Base-by-base conservation (phyloP, 2,888 invertebrate species). In the Thymelicus acteon region DNA sequence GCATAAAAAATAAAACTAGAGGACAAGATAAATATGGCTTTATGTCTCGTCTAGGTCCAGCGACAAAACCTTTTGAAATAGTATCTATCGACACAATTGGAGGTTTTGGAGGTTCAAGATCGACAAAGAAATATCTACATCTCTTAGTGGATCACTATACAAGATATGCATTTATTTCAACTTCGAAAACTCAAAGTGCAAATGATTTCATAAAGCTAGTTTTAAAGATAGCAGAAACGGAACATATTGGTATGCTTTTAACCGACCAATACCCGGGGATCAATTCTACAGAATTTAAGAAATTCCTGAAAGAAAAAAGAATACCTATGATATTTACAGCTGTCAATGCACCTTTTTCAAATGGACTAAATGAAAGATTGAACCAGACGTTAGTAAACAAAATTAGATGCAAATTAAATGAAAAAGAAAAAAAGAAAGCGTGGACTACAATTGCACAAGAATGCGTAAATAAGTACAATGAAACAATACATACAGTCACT, bases 271-370 rank as follows among this genome's bases (percentile, higher is more conserved):
- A 60, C 7, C 60, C 60, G 0, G 60, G 60, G 7, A 60, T 60
- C 6, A 60, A 80, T 68, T 77, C 77, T 10, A 75, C 64, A 48
- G 71, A 73, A 65, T 71, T 72, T 15, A 67, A 65, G 52, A 1
- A 54, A 57, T 66, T 74, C 61, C 37, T 75, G 48, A 39, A 73
- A 10, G 24, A 73, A 40, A 54, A 74, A 64, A 12, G 72, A 2
- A 80, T 79, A 73, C 15, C 60, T 24, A 70, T 83, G 48, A 62
- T 82, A 31, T 83, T 84, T 39, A 83, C 80, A 6, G 81, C 79
- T 64, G 78, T 78, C 67, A 76, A 80, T 60, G 65, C 78, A 47
- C 78, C 78, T 60, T 77, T 76, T 49, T 76, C 73, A 19, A 77
- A 77, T 68, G 76, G 74, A 19, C 31, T 77, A 39, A 79, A 80